Conservation (phyloP, 2,888 invertebrate genomes). For the Microctonus hyperodae region DNA sequence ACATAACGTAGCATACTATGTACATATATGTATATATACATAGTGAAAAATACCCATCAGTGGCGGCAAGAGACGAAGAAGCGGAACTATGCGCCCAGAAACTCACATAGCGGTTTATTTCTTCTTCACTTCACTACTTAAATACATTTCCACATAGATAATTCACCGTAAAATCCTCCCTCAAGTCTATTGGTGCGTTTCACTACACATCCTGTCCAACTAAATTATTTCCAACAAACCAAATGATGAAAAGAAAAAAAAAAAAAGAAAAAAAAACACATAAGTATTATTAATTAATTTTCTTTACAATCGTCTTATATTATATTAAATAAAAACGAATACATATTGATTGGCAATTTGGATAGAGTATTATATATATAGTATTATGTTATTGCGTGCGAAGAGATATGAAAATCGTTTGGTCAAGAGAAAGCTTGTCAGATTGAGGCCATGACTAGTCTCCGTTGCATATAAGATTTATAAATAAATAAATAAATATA, state of each 20-base stretch:
- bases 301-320: not conserved
- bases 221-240: not conserved
- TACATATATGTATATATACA: not conserved
- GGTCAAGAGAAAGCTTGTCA: not conserved
- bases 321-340: not conserved
- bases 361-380: not conserved
- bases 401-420: not conserved
- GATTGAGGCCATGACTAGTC: not conserved
- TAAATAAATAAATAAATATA: not conserved
- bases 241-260: not conserved
- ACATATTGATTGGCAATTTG: not conserved
- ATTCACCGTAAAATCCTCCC: conserved; percentile 18
- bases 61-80: conserved; percentile 6
- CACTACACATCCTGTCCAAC: conserved; percentile 15
- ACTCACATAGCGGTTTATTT: conserved; percentile 10
- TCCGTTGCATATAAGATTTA: not conserved
- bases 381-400: not conserved
- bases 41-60: not conserved
- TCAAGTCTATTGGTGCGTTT: conserved; percentile 7
- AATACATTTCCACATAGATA: conserved; percentile 13
- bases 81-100: conserved; percentile 14
- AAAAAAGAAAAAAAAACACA: not conserved
- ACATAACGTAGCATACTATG: not conserved
- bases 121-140: conserved; percentile 22
- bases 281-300: too few species aligned